Conservation (phyloP, 2,888 invertebrate species). For the Pediacus dermestoides region DNA sequence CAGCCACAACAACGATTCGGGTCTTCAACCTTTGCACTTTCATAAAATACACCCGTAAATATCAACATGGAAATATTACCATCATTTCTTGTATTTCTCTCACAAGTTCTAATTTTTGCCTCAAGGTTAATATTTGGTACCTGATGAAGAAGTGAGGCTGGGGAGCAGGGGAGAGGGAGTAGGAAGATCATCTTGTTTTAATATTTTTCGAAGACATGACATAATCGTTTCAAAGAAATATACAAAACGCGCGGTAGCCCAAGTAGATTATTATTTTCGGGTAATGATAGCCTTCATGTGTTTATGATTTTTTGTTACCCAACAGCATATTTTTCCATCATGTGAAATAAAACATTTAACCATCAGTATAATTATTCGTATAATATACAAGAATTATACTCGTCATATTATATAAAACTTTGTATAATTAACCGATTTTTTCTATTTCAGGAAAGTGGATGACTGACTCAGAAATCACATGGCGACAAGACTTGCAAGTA, state of each 20-base stretch:
- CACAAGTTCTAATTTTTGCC: too few species aligned
- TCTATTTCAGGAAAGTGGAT: constrained; percentile 51
- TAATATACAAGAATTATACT: too few species aligned
- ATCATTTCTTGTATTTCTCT: too few species aligned
- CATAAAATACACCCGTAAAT: constrained; percentile 16
- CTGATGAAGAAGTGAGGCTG: too few species aligned
- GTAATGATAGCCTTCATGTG: constrained; percentile 35
- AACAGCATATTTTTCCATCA: too few species aligned
- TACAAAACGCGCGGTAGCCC: constrained; percentile 23
- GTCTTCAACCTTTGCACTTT: constrained; percentile 35
- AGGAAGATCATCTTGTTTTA: constrained; percentile 24
- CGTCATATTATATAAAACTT: constrained; percentile 7
- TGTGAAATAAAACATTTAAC: too few species aligned
- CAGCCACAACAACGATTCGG: constrained; percentile 38
- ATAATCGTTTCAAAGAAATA: constrained; percentile 31
- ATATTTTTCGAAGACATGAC: constrained; percentile 18
- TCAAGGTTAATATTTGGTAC: too few species aligned
- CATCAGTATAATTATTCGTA: too few species aligned
- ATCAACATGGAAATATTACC: too few species aligned
- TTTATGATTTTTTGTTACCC: constrained; percentile 26
- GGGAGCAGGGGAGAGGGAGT: too few species aligned
- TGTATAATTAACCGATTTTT: too few species aligned
- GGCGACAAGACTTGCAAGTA: constrained; percentile 49
- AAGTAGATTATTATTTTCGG: constrained; percentile 30
- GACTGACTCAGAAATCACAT: constrained; percentile 49